These are phyloP conservation scores for Sebastes nivosus DNA, from an alignment of 2,797 vertebrate species.

Conservation along the genomic window DNA sequence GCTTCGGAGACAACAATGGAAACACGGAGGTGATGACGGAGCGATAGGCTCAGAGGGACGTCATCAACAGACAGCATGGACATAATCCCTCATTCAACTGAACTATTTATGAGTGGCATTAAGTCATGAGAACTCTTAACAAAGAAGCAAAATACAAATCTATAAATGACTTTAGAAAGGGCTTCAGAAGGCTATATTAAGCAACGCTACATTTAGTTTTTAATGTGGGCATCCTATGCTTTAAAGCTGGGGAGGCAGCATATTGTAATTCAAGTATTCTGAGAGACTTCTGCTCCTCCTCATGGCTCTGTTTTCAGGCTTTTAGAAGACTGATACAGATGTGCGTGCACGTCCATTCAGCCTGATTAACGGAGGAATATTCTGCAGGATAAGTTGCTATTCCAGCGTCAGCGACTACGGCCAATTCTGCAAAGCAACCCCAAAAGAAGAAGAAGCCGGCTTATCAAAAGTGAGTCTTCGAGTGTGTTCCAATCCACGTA, in stretches of 20 bases:
- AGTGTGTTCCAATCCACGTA: too few species aligned
- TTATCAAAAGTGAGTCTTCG: too few species aligned
- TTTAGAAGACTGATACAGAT: neutral
- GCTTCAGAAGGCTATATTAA: neutral
- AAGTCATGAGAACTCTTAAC: neutral
- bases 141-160: neutral
- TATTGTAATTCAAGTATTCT: too few species aligned
- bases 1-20: slow-evolving; percentile 26
- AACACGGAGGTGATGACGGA: slow-evolving; percentile 6
- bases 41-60: neutral
- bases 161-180: neutral
- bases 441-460: neutral
- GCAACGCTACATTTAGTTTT: neutral
- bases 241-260: neutral
- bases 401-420: neutral
- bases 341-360: neutral
- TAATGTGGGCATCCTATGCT: neutral
- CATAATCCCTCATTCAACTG: neutral
- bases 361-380: neutral
- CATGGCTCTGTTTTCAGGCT: too few species aligned
- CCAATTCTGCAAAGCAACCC: neutral
- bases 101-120: neutral
- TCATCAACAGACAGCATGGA: neutral
- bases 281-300: too few species aligned
- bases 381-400: neutral